A percentile compares a stretch with the other conserved stretches of the same genome.
Evolutionary conservation across 1,140 invertebrate genomes (phyloP).

Genomic region (Apis dorsata): DNA sequence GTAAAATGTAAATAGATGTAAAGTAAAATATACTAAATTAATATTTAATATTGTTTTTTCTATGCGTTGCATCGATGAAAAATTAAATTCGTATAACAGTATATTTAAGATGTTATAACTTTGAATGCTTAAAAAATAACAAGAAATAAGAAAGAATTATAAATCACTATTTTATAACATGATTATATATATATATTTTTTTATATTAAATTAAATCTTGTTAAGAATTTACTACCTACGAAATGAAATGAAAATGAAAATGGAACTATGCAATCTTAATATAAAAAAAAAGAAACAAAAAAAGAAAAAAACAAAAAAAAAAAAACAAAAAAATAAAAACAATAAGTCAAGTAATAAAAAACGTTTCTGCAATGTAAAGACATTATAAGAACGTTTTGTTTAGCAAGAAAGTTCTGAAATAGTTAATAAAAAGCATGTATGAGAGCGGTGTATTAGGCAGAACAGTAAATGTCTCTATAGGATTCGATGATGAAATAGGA

Average conservation of each 20-base stretch:
- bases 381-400: constrained; percentile 33
- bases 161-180: neutral
- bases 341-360: constrained; percentile 21
- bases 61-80: constrained; percentile 63
- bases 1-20: no score
- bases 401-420: constrained; percentile 41
- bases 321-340: neutral
- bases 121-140: neutral
- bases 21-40: neutral
- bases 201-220: constrained; percentile 1
- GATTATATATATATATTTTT: constrained; percentile 7
- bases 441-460: constrained; percentile 74
- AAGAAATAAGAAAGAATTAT: neutral
- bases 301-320: no score
- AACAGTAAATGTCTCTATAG: constrained; percentile 60
- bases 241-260: constrained; percentile 42
- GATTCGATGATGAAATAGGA: constrained; percentile 42
- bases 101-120: constrained; percentile 17
- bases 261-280: constrained; percentile 39
- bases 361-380: constrained; percentile 22
- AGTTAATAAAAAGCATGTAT: constrained; percentile 65
- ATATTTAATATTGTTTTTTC: constrained; percentile 53
- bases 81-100: constrained; percentile 46
- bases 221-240: constrained; percentile 29
- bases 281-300: neutral